Evolutionary conservation across 2,888 invertebrate genomes (phyloP), one percentile per base, ranked within the genome.

Genomic region (Sminthurides aquaticus): DNA sequence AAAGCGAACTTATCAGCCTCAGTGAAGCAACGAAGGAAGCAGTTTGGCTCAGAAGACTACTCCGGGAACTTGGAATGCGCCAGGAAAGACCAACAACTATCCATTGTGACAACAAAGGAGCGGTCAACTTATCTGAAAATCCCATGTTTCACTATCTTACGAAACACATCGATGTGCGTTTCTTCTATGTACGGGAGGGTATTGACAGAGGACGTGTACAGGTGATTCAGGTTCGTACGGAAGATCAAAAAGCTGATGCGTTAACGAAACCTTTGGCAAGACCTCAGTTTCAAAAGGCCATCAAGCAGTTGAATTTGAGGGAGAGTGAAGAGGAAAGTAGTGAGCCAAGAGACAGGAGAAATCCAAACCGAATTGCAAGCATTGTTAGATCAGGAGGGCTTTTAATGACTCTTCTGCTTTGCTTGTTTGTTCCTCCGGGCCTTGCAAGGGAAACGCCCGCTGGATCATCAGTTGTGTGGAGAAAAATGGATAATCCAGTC

Each of bases 91-190:
- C 49, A 2, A 49, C 52, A 8, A 2, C 26, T 8, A 27, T 57
- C 24, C 67, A 72, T 1, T 66, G 57, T 11, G 43, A 75, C 18
- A 63, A 69, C 0, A 62, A 71, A 1, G 74, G 75, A 57, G 65
- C 68, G 1, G 69, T 66, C 22, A 72, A 73, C 48, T 49, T 64
- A 5, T n/a, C n/a, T n/a, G n/a, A n/a, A n/a, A n/a, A n/a, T n/a
- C n/a, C n/a, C n/a, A n/a, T n/a, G n/a, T n/a, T n/a, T n/a, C n/a
- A n/a, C n/a, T n/a, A n/a, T n/a, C 29, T 68, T 34, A 71, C 69
- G 0, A 75, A 75, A 49, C 75, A 76, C 60, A 75, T 76, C 28
- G 68, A 67, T 28, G 54, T 73, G 0, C 25, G 67, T 18, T 66
- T 71, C 56, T 69, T 70, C 49, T 75, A 60, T 34, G 59, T 67